phyloP scores from a whole-genome alignment of 2,113 vertebrate genomes.

The Lagopus muta region DNA sequence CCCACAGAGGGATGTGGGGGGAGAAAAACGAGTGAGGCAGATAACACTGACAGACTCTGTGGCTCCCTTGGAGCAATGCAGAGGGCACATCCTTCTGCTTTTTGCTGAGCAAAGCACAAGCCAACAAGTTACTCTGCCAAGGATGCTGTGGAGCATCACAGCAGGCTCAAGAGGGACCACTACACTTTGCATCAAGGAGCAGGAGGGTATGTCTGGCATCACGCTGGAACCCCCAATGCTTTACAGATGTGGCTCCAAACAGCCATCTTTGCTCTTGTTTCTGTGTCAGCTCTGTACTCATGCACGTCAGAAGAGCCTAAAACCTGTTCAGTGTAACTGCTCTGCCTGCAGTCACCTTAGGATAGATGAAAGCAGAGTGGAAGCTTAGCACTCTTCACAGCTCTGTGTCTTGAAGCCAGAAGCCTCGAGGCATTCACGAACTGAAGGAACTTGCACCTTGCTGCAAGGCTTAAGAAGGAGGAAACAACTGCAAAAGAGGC shows the following conservation, averaged over 20 bases:
- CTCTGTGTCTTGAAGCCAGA: neutral
- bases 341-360: neutral
- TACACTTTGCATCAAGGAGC: neutral
- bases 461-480: rapidly evolving
- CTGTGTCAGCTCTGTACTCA: rapidly evolving
- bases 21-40: neutral
- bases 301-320: neutral
- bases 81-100: neutral
- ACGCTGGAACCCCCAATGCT: neutral
- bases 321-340: rapidly evolving
- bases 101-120: neutral
- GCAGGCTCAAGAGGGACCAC: neutral
- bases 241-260: rapidly evolving
- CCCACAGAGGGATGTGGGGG: rapidly evolving
- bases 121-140: neutral
- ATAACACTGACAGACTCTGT: neutral
- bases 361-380: neutral
- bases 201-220: neutral
- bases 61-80: neutral
- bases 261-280: neutral
- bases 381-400: neutral
- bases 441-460: neutral
- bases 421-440: neutral
- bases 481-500: neutral
- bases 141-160: neutral